Evolutionary conservation across 2,797 vertebrate species (phyloP).

Genomic region (Eulemur albifrons): DNA sequence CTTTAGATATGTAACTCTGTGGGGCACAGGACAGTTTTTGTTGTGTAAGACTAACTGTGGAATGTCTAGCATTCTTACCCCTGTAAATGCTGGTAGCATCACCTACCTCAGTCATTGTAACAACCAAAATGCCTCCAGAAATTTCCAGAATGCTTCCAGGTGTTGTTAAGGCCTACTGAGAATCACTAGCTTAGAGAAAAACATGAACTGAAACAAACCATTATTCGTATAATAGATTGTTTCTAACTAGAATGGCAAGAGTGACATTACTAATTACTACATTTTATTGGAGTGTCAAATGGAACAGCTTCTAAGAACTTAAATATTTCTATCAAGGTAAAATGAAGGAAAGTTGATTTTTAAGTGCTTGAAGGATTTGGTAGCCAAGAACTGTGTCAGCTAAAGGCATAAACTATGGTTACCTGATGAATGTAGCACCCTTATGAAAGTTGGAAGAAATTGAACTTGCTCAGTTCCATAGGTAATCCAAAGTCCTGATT

Average conservation of each 20-base stretch:
- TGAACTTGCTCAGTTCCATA: neutral
- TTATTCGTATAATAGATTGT: neutral
- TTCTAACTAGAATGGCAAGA: conserved; percentile 16
- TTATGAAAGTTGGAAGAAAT: conserved; percentile 27
- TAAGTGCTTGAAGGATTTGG: conserved; percentile 19
- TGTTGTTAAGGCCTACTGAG: neutral
- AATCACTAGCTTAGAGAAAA: neutral
- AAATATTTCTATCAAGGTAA: conserved; percentile 51
- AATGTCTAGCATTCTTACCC: neutral
- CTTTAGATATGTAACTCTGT: neutral
- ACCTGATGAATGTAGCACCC: neutral
- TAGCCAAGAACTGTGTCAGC: conserved; percentile 38
- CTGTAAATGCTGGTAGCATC: neutral
- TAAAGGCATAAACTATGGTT: neutral
- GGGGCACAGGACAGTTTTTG: neutral
- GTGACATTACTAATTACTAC: neutral
- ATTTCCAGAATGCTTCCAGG: neutral
- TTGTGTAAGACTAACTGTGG: neutral
- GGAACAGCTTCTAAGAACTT: neutral
- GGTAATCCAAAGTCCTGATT: neutral
- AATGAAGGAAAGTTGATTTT: conserved; percentile 12
- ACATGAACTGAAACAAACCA: neutral
- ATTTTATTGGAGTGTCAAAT: conserved; percentile 5
- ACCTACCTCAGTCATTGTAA: neutral
- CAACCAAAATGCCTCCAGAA: neutral